Base-by-base conservation (phyloP, 92 coral and sea anemone species). In the Isaurus tuberculatus region DNA sequence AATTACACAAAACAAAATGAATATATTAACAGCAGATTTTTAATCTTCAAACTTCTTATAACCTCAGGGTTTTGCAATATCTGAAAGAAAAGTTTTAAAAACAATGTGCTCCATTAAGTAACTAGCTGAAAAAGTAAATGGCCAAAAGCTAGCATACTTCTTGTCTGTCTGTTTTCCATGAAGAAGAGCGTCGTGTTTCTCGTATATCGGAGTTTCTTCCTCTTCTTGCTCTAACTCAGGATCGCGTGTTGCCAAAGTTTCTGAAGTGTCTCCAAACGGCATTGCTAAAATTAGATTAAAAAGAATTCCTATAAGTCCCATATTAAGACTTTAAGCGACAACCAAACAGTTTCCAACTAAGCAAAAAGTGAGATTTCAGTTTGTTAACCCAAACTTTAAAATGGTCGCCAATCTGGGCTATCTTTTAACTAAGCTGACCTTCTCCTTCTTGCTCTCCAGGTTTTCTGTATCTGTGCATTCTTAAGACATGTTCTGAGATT, bases 371-470 rank as follows among this genome's bases (percentile, higher is more conserved):
- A 36, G 8, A 8, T 36, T 3, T 36, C 42, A 36, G 42, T 36
- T 36, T 36, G 42, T n/a, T n/a, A n/a, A n/a, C n/a, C n/a, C n/a
- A 36, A 36, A 36, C 4, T 36, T 36, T 36, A 36, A 3, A 36
- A 36, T 36, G 4, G 42, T 8, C 8, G 4, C 8, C 42, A 36
- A 36, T 36, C 8, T 36, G 61, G 5, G 6, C 19, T 11, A 0
- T 8, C 4, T 15, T 48, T 3, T 15, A 1, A 6, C 22, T 4
- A 60, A 25, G 19, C 86, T 60, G 42, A 95, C 98, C 95, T 87
- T 94, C 98, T 9, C 98, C 98, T 60, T 95, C 98, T 58, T 95
- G 98, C 55, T 95, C 98, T 19, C 98, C 98, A 34, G 98, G 94
- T 67, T 92, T 94, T 72, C 98, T 89, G 94, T 94, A 95, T 63